Conservation (phyloP, 2,888 invertebrate genomes). For the Drosophila nigritarsus region DNA sequence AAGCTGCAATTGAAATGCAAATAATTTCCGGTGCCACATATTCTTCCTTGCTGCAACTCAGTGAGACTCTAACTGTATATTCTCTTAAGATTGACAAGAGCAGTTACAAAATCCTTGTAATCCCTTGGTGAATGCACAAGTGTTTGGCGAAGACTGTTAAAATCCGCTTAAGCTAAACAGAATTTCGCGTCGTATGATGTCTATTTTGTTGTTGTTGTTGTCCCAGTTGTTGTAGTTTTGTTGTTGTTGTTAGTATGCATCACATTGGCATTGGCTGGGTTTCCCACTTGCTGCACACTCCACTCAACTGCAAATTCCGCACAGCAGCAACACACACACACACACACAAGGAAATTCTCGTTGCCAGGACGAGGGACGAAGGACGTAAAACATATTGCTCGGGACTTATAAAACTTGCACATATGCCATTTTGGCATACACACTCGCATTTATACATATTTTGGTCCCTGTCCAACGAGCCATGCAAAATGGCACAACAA, state of each 20-base stretch:
- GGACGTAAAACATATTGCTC: constrained; percentile 11
- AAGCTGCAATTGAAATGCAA: constrained; percentile 27
- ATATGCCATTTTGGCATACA: constrained; percentile 29
- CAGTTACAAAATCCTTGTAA: constrained; percentile 31
- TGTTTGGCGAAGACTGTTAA: constrained; percentile 52
- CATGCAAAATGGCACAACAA: constrained; percentile 68
- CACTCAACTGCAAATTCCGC: constrained; percentile 39
- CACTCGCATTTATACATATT: constrained; percentile 13
- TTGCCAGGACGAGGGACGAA: constrained; percentile 31
- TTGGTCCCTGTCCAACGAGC: constrained; percentile 64
- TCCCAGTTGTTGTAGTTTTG: background rate
- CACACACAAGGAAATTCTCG: constrained; percentile 35
- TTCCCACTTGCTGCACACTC: constrained; percentile 1
- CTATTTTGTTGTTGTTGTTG: constrained; percentile 7
- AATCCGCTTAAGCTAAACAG: constrained; percentile 64
- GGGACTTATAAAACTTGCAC: constrained; percentile 46
- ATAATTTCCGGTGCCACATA: constrained; percentile 16
- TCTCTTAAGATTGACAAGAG: constrained; percentile 1
- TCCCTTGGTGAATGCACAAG: constrained; percentile 45
- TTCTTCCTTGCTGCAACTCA: constrained; percentile 8
- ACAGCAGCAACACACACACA: constrained; percentile 16
- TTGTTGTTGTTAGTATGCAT: constrained; percentile 39
- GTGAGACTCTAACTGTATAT: constrained; percentile 11
- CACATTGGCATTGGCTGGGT: constrained; percentile 34
- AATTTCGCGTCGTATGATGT: constrained; percentile 38